These are phyloP conservation scores for Drosophila aldrichi DNA, from an alignment of 2,888 invertebrate species.

Conservation along the genomic window DNA sequence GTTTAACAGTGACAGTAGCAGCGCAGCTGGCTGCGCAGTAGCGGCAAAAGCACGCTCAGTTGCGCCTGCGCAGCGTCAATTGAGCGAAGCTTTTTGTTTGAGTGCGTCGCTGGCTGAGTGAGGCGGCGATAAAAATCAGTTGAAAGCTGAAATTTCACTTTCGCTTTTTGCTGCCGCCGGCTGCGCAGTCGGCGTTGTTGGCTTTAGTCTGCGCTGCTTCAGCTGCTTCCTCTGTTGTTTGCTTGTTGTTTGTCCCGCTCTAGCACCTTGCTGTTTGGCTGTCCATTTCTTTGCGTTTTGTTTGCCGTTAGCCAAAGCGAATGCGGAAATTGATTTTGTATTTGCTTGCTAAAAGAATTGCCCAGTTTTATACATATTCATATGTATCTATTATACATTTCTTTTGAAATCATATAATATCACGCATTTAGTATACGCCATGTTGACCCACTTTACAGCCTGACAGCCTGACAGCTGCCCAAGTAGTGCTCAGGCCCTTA, in stretches of 20 bases:
- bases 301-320: constrained; percentile 42
- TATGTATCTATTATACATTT: constrained; percentile 1
- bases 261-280: constrained; percentile 23
- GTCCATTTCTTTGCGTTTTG: constrained; percentile 31
- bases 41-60: constrained; percentile 63
- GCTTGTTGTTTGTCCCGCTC: constrained; percentile 36
- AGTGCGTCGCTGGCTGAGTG: constrained; percentile 24
- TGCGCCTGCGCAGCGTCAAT: constrained; percentile 68
- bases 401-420: neutral
- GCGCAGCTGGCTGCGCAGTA: constrained; percentile 46
- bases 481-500: constrained; percentile 50
- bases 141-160: constrained; percentile 85
- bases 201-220: constrained; percentile 10
- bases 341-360: constrained; percentile 37
- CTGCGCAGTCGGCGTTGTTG: constrained; percentile 29
- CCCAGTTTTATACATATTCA: constrained; percentile 1
- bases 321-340: constrained; percentile 51
- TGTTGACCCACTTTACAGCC: constrained; percentile 51
- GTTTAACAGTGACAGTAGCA: constrained; percentile 41
- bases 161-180: constrained; percentile 80
- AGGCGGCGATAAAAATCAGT: constrained; percentile 73
- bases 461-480: constrained; percentile 31
- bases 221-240: constrained; percentile 58
- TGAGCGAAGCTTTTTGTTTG: constrained; percentile 44
- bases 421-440: constrained; percentile 10